Percentiles rank a stretch among this genome's conserved stretches.
These are phyloP conservation scores for Selenia dentaria DNA, from an alignment of 2,888 invertebrate genomes.

Conservation along the genomic window DNA sequence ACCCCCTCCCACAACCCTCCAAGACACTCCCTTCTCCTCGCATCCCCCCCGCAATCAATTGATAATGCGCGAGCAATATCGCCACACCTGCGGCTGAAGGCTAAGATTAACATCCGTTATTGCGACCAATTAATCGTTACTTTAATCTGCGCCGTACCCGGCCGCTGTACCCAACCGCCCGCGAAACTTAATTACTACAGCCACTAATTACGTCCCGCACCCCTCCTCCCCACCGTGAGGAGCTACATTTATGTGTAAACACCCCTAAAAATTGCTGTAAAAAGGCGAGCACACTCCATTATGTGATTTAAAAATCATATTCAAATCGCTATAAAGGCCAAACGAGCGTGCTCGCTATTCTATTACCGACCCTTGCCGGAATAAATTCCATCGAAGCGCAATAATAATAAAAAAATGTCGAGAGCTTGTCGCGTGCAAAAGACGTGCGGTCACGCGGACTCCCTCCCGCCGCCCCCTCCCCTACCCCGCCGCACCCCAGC, in stretches of 20 bases:
- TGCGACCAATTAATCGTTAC: constrained; percentile 65
- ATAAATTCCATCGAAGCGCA: constrained; percentile 82
- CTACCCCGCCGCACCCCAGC: constrained; percentile 35
- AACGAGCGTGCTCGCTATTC: constrained; percentile 73
- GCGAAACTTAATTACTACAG: constrained; percentile 63
- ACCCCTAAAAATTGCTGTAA: constrained; percentile 68
- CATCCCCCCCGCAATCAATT: constrained; percentile 62
- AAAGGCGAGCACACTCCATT: constrained; percentile 75
- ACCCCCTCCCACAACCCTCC: constrained; percentile 31
- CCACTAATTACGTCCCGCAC: constrained; percentile 27
- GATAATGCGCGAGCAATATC: constrained; percentile 55
- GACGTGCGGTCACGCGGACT: constrained; percentile 80
- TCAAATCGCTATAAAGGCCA: constrained; percentile 71
- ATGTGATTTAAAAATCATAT: constrained; percentile 81
- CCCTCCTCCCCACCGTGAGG: not conserved
- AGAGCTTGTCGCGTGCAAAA: constrained; percentile 83
- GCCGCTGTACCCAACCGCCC: constrained; percentile 56
- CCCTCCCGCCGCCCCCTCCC: constrained; percentile 31
- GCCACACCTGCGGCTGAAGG: constrained; percentile 72
- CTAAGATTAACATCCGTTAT: constrained; percentile 74
- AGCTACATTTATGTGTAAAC: constrained; percentile 17
- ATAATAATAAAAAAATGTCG: constrained; percentile 84
- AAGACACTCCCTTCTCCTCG: constrained; percentile 27
- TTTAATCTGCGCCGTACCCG: constrained; percentile 57
- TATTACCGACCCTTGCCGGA: constrained; percentile 70